phyloP scores from a whole-genome alignment of 2,888 invertebrate species.

The Vanessa cardui region DNA sequence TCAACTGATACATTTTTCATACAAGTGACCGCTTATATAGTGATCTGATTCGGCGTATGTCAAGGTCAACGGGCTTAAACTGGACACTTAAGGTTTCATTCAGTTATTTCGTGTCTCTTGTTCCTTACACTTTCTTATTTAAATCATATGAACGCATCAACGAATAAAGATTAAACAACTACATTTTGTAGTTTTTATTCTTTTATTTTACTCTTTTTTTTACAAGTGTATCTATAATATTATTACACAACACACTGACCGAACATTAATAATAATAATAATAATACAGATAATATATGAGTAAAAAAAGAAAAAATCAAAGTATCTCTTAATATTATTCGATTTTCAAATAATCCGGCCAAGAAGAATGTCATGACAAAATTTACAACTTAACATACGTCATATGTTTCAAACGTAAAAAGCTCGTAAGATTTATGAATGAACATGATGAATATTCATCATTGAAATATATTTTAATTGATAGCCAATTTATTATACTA shows the following conservation, averaged over 20 bases:
- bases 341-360: background rate
- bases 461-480: background rate
- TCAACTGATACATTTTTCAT: slow-evolving; percentile 10
- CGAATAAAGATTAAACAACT: no score
- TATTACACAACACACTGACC: no score
- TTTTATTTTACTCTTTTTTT: no score
- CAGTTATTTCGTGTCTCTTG: background rate
- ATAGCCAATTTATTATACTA: background rate
- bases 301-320: no score
- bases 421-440: slow-evolving; percentile 10
- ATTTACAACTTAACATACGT: background rate
- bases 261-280: no score
- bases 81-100: background rate
- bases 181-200: no score
- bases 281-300: no score
- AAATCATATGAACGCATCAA: no score
- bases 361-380: background rate
- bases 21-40: slow-evolving; percentile 19
- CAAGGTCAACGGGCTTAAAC: slow-evolving; percentile 2
- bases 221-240: no score
- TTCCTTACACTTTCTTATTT: no score
- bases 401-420: background rate
- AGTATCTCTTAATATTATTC: no score
- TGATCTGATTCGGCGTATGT: slow-evolving; percentile 5
- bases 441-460: slow-evolving; percentile 4